Evolutionary conservation across 2,113 vertebrate genomes (phyloP).

Genomic region (Muntiacus muntjak): DNA sequence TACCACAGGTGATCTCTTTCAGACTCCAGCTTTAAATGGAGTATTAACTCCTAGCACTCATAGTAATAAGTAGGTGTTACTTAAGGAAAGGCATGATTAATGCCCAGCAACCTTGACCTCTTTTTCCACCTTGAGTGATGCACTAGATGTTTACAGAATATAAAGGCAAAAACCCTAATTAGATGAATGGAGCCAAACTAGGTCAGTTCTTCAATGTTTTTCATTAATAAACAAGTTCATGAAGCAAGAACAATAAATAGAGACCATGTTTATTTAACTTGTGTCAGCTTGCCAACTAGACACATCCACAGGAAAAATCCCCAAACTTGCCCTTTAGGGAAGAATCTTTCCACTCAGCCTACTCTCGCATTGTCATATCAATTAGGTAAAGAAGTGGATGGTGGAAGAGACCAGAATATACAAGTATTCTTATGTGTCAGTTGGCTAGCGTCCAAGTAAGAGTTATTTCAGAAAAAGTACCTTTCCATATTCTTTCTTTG

Average conservation of each 20-base stretch:
- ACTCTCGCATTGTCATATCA: not conserved
- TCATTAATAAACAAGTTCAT: not conserved
- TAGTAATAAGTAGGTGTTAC: constrained; percentile 11
- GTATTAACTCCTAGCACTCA: not conserved
- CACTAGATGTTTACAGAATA: not conserved
- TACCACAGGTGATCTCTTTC: not conserved
- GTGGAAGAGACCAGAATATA: not conserved
- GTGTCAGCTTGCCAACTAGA: not conserved
- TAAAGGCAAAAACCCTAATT: constrained; percentile 1
- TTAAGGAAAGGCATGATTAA: constrained; percentile 19
- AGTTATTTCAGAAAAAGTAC: constrained; percentile 5
- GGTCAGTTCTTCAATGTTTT: not conserved
- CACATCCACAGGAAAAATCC: not conserved
- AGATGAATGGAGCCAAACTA: not conserved
- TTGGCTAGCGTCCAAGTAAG: not conserved
- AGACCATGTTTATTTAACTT: not conserved
- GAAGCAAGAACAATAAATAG: not conserved
- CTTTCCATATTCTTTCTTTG: not conserved
- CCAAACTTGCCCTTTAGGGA: not conserved
- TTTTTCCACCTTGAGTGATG: constrained; percentile 12
- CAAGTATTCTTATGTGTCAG: not conserved
- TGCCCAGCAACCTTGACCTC: not conserved
- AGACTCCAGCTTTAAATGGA: not conserved
- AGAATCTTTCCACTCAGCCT: not conserved
- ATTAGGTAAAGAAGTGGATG: not conserved